These are phyloP conservation scores for Ptyas mucosa DNA, from an alignment of 2,113 vertebrate species.

Conservation along the genomic window DNA sequence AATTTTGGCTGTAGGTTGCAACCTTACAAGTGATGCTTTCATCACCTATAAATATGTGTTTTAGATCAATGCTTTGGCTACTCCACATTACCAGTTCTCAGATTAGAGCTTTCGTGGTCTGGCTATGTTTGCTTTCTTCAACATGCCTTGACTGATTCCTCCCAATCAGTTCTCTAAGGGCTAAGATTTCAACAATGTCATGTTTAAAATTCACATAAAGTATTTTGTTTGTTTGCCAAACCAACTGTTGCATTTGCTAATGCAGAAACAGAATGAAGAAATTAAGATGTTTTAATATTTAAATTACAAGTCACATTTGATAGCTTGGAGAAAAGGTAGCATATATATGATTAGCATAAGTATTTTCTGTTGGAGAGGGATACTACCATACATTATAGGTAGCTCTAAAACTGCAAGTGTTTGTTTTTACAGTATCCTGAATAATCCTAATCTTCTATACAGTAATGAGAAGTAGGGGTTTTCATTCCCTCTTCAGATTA, in stretches of 20 bases:
- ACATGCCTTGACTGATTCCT: background rate
- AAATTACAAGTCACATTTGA: background rate
- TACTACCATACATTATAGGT: background rate
- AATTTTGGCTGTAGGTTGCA: background rate
- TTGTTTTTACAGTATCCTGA: background rate
- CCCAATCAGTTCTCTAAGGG: background rate
- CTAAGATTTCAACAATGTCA: background rate
- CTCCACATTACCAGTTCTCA: background rate
- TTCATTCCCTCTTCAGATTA: background rate
- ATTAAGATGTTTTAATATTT: background rate
- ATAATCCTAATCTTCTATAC: background rate
- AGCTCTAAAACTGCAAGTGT: background rate
- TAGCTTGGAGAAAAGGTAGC: background rate
- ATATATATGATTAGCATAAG: background rate
- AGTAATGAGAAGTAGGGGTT: background rate
- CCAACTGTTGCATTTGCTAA: background rate
- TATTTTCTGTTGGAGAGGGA: background rate
- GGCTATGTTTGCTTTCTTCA: background rate
- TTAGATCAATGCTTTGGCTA: background rate
- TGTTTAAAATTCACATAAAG: background rate
- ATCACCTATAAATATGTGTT: background rate
- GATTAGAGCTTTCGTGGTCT: background rate
- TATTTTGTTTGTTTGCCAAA: background rate
- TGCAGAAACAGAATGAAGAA: background rate
- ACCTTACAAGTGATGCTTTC: background rate